These are phyloP conservation scores for Cheilosia vulpina DNA, from an alignment of 2,888 invertebrate species.

Conservation along the genomic window DNA sequence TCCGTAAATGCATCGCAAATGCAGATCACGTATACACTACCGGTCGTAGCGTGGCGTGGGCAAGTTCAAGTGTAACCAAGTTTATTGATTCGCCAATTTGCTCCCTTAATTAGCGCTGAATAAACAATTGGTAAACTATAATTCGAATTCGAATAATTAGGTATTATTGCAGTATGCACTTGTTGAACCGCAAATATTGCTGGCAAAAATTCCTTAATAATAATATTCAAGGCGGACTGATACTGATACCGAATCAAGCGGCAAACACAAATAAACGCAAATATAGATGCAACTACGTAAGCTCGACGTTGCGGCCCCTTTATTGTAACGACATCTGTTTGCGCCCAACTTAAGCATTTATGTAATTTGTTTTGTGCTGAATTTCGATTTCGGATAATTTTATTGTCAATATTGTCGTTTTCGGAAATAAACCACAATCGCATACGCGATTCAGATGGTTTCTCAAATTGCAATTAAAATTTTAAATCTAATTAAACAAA, in stretches of 20 bases:
- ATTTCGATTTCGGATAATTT: slow-evolving; percentile 37
- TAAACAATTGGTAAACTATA: slow-evolving; percentile 53
- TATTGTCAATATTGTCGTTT: slow-evolving; percentile 50
- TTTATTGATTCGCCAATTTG: slow-evolving; percentile 56
- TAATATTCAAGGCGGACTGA: slow-evolving; percentile 41
- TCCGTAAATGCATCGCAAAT: slow-evolving; percentile 52
- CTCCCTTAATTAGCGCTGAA: slow-evolving; percentile 62
- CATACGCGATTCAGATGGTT: slow-evolving; percentile 7
- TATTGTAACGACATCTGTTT: slow-evolving; percentile 67
- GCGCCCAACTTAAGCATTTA: slow-evolving; percentile 40
- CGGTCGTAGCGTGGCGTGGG: slow-evolving; percentile 45
- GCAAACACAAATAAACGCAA: slow-evolving; percentile 51
- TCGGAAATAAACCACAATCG: slow-evolving; percentile 12
- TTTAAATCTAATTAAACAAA: slow-evolving; percentile 64
- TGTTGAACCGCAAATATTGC: slow-evolving; percentile 35
- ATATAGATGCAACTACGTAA: slow-evolving; percentile 31
- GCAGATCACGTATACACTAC: slow-evolving; percentile 49
- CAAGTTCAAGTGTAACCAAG: slow-evolving; percentile 67
- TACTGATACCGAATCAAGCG: slow-evolving; percentile 48
- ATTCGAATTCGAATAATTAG: slow-evolving; percentile 37
- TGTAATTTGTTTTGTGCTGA: slow-evolving; percentile 50
- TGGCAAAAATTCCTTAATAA: slow-evolving; percentile 21
- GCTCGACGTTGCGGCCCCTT: slow-evolving; percentile 49
- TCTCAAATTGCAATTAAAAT: slow-evolving; percentile 65
- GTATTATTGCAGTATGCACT: slow-evolving; percentile 43